phyloP scores from a whole-genome alignment of 2,888 invertebrate genomes.

The Phlogophora meticulosa region DNA sequence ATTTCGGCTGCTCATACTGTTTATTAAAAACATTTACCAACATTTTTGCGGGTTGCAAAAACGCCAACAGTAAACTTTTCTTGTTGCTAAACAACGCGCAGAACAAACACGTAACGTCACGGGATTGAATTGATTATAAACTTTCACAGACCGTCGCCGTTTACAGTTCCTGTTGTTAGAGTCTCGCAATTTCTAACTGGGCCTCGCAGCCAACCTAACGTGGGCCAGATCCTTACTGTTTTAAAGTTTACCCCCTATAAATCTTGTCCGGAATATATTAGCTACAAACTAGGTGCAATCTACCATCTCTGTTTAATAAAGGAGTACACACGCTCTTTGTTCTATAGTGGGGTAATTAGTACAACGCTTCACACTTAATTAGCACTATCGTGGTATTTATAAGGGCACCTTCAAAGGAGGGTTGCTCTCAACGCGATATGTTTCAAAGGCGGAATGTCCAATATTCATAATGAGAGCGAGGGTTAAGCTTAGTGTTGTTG shows the following conservation, averaged over 20 bases:
- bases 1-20: conserved; percentile 67
- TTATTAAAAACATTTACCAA: conserved; percentile 72
- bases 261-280: conserved; percentile 64
- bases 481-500: conserved; percentile 52
- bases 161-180: conserved; percentile 52
- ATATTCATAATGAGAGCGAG: conserved; percentile 65
- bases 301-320: conserved; percentile 70
- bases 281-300: conserved; percentile 69
- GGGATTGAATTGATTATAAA: conserved; percentile 82
- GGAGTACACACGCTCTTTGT: conserved; percentile 73
- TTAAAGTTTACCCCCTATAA: conserved; percentile 59
- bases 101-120: conserved; percentile 74
- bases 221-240: conserved; percentile 51
- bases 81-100: conserved; percentile 76
- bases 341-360: conserved; percentile 75
- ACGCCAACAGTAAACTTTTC: conserved; percentile 71
- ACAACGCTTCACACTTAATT: conserved; percentile 79
- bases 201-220: conserved; percentile 49
- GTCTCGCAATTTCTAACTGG: conserved; percentile 45
- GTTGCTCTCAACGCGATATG: conserved; percentile 56
- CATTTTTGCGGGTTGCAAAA: conserved; percentile 55
- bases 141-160: conserved; percentile 67
- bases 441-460: conserved; percentile 69
- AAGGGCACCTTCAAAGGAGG: conserved; percentile 66
- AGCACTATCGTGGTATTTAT: conserved; percentile 77